A percentile compares a stretch with the other conserved stretches of the same genome.
phyloP scores from a whole-genome alignment of 2,113 vertebrate genomes.

The Triplophysa siluroides region DNA sequence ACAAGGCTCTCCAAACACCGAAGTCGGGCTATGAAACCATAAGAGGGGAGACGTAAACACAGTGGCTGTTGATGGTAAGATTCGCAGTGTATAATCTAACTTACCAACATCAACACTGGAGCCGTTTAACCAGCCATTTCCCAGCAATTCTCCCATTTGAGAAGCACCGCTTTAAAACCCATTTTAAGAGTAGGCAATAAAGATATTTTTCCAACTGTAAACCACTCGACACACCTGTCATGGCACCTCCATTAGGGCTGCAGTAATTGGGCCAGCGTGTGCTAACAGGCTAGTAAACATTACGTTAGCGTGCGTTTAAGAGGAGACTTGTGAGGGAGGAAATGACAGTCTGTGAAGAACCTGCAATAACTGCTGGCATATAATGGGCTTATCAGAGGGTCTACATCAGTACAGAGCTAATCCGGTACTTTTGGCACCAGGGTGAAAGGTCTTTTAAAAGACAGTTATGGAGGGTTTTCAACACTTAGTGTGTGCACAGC shows the following conservation, averaged over 20 bases:
- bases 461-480: too few relatives aligned
- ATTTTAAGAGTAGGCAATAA: too few relatives aligned
- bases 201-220: constrained; percentile 37
- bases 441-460: constrained; percentile 11
- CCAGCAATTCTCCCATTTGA: constrained; percentile 38
- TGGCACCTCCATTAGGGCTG: constrained; percentile 37
- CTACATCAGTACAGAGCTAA: constrained; percentile 12
- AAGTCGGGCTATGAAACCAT: background rate
- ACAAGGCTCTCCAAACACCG: background rate
- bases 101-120: constrained; percentile 4
- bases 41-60: constrained; percentile 23
- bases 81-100: constrained; percentile 22
- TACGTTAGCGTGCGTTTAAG: constrained; percentile 57
- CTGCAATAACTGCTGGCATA: constrained; percentile 57
- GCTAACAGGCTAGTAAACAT: constrained; percentile 62
- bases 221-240: constrained; percentile 42
- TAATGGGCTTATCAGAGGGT: constrained; percentile 59
- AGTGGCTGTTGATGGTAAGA: constrained; percentile 29
- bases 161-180: constrained; percentile 10
- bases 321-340: constrained; percentile 57
- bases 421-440: constrained; percentile 19
- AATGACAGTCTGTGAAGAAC: constrained; percentile 58
- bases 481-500: too few relatives aligned
- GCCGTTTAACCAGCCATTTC: constrained; percentile 30
- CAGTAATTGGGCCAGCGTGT: constrained; percentile 30